phyloP scores from a whole-genome alignment of 2,113 vertebrate genomes.

The Ceyx melanurus region DNA sequence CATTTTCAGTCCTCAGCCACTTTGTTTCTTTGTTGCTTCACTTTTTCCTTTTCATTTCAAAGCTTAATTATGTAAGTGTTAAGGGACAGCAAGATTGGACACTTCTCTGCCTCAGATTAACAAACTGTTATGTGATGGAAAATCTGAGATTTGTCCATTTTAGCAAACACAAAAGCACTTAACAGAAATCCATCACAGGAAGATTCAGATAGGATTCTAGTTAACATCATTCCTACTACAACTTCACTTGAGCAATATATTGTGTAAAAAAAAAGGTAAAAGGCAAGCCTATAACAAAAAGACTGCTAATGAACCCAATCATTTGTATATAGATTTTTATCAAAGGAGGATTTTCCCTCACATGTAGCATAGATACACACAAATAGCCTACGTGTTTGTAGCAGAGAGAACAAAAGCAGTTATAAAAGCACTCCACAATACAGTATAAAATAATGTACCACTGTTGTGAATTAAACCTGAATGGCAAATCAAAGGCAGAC shows the following conservation, averaged over 20 bases:
- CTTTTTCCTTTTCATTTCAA: conserved; percentile 74
- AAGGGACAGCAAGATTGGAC: conserved; percentile 50
- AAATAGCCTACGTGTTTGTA: neutral
- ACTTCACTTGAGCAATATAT: neutral
- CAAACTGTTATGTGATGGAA: conserved; percentile 21
- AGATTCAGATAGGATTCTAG: neutral
- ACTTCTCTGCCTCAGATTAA: conserved; percentile 67
- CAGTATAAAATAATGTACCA: neutral
- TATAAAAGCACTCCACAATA: neutral
- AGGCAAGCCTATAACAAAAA: neutral
- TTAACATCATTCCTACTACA: neutral
- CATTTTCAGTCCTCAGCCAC: conserved; percentile 77
- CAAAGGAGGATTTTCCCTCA: neutral
- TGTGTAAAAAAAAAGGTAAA: neutral
- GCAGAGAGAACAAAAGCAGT: neutral
- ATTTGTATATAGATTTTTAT: neutral
- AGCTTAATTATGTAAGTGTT: conserved; percentile 70
- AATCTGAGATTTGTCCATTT: conserved; percentile 17
- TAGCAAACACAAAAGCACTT: neutral
- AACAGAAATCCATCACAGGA: neutral
- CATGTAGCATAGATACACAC: neutral
- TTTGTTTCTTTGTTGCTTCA: conserved; percentile 71
- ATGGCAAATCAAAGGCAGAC: neutral
- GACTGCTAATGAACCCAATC: neutral
- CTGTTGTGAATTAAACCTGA: neutral